These are phyloP conservation scores for Poecilia latipinna DNA, from an alignment of 2,113 vertebrate species.

Conservation along the genomic window DNA sequence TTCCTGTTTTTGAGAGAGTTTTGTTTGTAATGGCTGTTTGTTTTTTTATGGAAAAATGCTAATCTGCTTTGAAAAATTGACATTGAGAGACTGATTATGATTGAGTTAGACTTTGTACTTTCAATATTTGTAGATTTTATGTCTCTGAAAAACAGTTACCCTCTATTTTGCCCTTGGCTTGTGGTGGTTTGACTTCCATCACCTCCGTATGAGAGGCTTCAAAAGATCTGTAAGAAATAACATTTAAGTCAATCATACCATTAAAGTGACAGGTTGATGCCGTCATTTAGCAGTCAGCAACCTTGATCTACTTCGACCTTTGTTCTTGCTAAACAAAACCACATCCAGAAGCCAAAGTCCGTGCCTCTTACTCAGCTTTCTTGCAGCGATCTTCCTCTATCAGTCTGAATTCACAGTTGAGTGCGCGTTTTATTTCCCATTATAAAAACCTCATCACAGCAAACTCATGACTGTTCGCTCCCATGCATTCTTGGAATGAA, in stretches of 20 bases:
- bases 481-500: background rate
- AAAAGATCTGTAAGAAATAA: background rate
- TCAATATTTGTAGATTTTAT: background rate
- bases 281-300: too few relatives aligned
- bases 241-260: too few relatives aligned
- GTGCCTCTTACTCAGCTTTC: background rate
- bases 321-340: background rate
- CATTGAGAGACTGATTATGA: background rate
- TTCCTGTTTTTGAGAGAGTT: too few relatives aligned
- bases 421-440: background rate
- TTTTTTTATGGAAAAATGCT: background rate
- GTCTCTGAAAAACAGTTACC: background rate
- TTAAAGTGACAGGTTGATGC: too few relatives aligned
- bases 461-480: constrained; percentile 21
- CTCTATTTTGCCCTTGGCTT: background rate
- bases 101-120: background rate
- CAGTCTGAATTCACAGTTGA: constrained; percentile 17
- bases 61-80: background rate
- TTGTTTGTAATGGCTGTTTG: too few relatives aligned
- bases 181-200: background rate
- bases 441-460: constrained; percentile 3
- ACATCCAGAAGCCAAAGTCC: background rate
- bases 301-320: too few relatives aligned
- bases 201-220: too few relatives aligned
- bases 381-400: constrained; percentile 19